phyloP scores from a whole-genome alignment of 2,113 vertebrate species.

The Tragelaphus imberbis region DNA sequence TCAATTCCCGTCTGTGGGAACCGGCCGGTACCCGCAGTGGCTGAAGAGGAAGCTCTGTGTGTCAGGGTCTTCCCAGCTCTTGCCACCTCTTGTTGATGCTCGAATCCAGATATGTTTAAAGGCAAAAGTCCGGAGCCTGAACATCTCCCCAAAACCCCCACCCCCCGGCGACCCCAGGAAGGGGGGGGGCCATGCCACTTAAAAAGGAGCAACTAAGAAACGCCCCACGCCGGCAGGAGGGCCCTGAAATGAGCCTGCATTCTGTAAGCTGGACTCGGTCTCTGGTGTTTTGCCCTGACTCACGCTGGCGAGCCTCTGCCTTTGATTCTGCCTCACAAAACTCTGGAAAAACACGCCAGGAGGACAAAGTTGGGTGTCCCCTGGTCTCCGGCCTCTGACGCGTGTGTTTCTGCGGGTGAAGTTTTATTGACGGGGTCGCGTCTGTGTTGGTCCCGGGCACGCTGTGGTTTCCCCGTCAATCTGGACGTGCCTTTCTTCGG shows the following conservation, averaged over 20 bases:
- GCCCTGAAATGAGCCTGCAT: slow-evolving; percentile 56
- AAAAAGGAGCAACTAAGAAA: slow-evolving; percentile 30
- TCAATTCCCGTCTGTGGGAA: slow-evolving; percentile 85
- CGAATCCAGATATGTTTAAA: slow-evolving; percentile 89
- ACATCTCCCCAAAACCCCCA: background rate
- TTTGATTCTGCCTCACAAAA: background rate
- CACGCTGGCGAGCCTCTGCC: background rate
- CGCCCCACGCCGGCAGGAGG: slow-evolving; percentile 46
- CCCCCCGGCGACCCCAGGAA: slow-evolving; percentile 66
- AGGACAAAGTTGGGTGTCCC: background rate
- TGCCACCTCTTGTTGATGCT: slow-evolving; percentile 82
- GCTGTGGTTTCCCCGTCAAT: background rate
- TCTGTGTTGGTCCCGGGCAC: background rate
- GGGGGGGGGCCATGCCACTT: slow-evolving; percentile 59
- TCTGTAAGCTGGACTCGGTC: background rate
- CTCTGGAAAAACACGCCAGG: background rate
- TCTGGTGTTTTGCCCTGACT: background rate
- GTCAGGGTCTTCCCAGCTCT: slow-evolving; percentile 84
- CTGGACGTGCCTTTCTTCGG: fast-evolving
- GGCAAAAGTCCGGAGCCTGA: slow-evolving; percentile 80
- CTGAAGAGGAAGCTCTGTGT: slow-evolving; percentile 82
- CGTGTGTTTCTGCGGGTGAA: fast-evolving
- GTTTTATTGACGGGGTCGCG: background rate
- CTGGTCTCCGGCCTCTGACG: fast-evolving
- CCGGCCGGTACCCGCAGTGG: slow-evolving; percentile 88